Evolutionary conservation across 2,888 invertebrate species (phyloP).

Genomic region (Habrosyne pyritoides): DNA sequence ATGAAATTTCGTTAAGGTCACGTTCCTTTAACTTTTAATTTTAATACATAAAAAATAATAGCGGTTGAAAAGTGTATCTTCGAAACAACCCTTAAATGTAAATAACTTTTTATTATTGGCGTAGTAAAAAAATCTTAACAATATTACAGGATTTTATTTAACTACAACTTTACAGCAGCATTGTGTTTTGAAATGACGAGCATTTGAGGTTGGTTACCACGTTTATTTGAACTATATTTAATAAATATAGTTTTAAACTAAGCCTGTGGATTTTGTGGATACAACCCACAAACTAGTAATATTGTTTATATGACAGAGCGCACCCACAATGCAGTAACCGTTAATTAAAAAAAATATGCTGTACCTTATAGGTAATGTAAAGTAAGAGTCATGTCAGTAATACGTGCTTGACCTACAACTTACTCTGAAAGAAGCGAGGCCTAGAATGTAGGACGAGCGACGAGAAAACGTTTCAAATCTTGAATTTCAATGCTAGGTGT

Average conservation of each 20-base stretch:
- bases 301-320: background rate
- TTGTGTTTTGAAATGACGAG: background rate
- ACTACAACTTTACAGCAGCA: background rate
- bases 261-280: background rate
- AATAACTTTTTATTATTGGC: too few species aligned
- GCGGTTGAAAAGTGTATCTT: constrained; percentile 8
- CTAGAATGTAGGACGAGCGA: too few species aligned
- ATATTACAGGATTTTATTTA: background rate
- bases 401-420: background rate
- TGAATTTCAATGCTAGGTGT: background rate
- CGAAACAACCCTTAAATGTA: constrained; percentile 6
- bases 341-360: background rate
- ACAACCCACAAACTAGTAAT: background rate
- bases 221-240: background rate
- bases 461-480: too few species aligned
- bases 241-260: background rate
- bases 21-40: constrained; percentile 12
- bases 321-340: background rate
- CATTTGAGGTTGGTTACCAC: background rate
- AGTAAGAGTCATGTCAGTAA: too few species aligned
- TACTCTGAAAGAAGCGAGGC: too few species aligned
- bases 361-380: too few species aligned
- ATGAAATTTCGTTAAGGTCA: constrained; percentile 44
- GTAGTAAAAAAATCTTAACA: background rate
- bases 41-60: constrained; percentile 5